phyloP scores from a whole-genome alignment of 2,888 invertebrate genomes.

The Anoplius nigerrimus region DNA sequence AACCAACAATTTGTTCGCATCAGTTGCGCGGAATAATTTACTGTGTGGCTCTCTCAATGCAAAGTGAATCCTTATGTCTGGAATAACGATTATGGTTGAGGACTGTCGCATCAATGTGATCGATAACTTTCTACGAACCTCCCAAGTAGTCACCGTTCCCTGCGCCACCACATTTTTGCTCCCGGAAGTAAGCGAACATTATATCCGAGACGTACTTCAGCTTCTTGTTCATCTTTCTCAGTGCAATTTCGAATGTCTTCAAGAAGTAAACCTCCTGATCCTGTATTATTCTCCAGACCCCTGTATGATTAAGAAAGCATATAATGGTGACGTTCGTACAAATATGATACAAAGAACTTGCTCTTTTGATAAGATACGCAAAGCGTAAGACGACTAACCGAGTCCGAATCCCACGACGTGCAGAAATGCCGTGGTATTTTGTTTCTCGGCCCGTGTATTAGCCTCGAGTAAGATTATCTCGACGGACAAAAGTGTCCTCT shows the following conservation, averaged over 20 bases:
- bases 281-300: conserved; percentile 80
- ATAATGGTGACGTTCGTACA: too few species aligned
- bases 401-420: conserved; percentile 82
- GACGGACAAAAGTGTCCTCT: conserved; percentile 72
- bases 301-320: conserved; percentile 70
- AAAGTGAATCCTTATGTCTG: conserved; percentile 72
- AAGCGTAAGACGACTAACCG: conserved; percentile 50
- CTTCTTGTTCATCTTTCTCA: conserved; percentile 76
- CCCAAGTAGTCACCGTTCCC: conserved; percentile 75
- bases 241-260: conserved; percentile 80
- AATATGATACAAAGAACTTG: too few species aligned
- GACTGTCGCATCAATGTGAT: not conserved
- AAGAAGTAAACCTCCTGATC: conserved; percentile 81
- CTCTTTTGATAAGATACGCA: too few species aligned
- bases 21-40: conserved; percentile 62
- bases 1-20: conserved; percentile 76
- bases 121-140: conserved; percentile 50
- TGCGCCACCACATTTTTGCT: conserved; percentile 75
- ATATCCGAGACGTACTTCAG: conserved; percentile 79
- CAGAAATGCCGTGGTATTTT: conserved; percentile 78
- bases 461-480: conserved; percentile 81
- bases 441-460: conserved; percentile 77
- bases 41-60: conserved; percentile 70
- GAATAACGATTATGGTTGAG: conserved; percentile 8
- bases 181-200: conserved; percentile 81